Percentiles rank a stretch among this genome's conserved stretches.
Conservation (phyloP, 2,797 vertebrate species). For the Dicrostonyx torquatus region DNA sequence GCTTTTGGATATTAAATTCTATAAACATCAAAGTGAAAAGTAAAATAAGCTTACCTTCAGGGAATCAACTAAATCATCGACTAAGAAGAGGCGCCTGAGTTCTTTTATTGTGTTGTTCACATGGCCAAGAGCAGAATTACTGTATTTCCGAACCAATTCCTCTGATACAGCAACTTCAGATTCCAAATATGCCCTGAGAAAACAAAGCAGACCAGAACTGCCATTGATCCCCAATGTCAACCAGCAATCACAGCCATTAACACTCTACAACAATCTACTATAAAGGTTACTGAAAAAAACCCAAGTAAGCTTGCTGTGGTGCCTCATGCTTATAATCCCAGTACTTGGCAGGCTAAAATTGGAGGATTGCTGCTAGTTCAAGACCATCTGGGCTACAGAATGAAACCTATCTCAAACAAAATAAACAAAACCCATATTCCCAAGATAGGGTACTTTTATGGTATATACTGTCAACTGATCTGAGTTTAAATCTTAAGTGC, state of each 20-base stretch:
- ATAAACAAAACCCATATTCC: not conserved
- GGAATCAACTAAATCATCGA: conserved; percentile 98
- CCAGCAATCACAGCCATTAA: not conserved
- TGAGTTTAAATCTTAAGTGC: conserved; percentile 14
- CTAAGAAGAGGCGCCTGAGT: conserved; percentile 95
- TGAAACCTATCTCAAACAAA: not conserved
- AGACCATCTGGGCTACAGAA: not conserved
- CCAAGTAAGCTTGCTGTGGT: not conserved
- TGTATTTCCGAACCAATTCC: conserved; percentile 94
- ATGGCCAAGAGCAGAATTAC: conserved; percentile 90
- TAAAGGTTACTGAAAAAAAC: not conserved
- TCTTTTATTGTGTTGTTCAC: conserved; percentile 91
- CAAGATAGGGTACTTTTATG: not conserved
- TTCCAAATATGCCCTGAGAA: conserved; percentile 92
- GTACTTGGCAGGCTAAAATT: not conserved
- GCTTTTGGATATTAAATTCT: conserved; percentile 18
- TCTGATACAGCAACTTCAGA: conserved; percentile 93
- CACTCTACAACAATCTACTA: not conserved
- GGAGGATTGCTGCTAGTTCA: not conserved
- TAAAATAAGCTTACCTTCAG: conserved; percentile 90
- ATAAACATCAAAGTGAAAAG: conserved; percentile 24
- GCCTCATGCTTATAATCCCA: not conserved
- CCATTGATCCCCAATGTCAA: conserved; percentile 2
- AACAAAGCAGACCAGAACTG: not conserved
- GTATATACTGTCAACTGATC: not conserved